phyloP scores from a whole-genome alignment of 2,113 vertebrate genomes.

The Crotalus tigris region DNA sequence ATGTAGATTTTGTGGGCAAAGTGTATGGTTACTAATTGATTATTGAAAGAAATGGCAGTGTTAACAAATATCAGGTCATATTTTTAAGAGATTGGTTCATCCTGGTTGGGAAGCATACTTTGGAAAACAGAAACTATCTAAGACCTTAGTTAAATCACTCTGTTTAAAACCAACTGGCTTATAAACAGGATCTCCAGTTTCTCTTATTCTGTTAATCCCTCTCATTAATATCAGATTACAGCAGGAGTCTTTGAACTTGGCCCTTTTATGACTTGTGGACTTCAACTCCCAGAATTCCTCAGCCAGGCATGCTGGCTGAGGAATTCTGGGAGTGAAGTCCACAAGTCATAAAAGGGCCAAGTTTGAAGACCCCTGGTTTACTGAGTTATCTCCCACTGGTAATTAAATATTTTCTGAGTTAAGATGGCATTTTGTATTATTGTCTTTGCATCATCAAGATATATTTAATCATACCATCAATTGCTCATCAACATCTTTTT shows the following conservation, averaged over 20 bases:
- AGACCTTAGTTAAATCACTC: constrained; percentile 6
- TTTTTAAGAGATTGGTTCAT: neutral
- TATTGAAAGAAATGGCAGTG: too few relatives aligned
- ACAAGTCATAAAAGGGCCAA: too few relatives aligned
- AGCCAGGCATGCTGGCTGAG: too few relatives aligned
- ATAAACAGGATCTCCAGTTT: neutral
- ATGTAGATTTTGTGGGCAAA: too few relatives aligned
- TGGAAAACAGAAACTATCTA: neutral
- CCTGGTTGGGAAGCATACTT: neutral
- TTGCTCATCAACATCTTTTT: neutral
- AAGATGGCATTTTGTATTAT: neutral
- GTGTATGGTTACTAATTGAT: too few relatives aligned
- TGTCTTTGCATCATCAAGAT: neutral
- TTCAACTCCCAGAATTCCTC: too few relatives aligned
- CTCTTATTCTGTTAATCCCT: neutral
- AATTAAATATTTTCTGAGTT: constrained; percentile 23
- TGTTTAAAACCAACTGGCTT: constrained; percentile 23
- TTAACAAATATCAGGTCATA: too few relatives aligned
- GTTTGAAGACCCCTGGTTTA: too few relatives aligned
- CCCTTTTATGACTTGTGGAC: too few relatives aligned
- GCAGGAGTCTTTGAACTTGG: too few relatives aligned
- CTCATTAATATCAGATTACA: neutral
- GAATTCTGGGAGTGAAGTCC: too few relatives aligned
- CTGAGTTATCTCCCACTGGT: constrained; percentile 7
- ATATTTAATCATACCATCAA: neutral